A percentile compares a stretch with the other conserved stretches of the same genome.
phyloP scores from a whole-genome alignment of 2,888 invertebrate genomes.

The Abrostola triplasia region DNA sequence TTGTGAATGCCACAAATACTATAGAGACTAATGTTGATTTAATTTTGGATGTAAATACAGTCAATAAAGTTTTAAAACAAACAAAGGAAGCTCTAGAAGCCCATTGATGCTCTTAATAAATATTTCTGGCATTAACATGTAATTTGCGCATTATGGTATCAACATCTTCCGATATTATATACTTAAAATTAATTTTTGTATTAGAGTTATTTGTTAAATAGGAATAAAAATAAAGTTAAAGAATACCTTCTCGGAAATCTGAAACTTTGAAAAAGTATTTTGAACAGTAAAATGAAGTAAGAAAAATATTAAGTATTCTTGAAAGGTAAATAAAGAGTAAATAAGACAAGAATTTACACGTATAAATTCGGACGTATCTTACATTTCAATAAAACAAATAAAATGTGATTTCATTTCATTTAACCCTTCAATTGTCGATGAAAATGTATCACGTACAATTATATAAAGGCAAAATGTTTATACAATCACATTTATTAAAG shows the following conservation, averaged over 20 bases:
- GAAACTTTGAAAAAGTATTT: constrained; percentile 81
- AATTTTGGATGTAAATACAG: not conserved
- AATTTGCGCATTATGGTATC: constrained; percentile 67
- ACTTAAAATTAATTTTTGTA: constrained; percentile 74
- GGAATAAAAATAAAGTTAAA: constrained; percentile 72
- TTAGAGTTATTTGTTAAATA: constrained; percentile 83
- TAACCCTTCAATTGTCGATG: constrained; percentile 15
- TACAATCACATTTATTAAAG: constrained; percentile 35
- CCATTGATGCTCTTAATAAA: constrained; percentile 26
- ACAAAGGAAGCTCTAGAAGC: constrained; percentile 6
- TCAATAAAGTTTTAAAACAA: constrained; percentile 3
- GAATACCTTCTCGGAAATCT: constrained; percentile 81
- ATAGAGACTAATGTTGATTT: not conserved
- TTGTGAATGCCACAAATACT: constrained; percentile 67
- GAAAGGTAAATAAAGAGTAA: constrained; percentile 66
- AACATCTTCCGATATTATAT: constrained; percentile 71
- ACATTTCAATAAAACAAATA: constrained; percentile 66
- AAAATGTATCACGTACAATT: constrained; percentile 11
- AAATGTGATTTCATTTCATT: constrained; percentile 74
- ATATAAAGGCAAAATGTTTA: constrained; percentile 23
- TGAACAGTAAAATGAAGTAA: constrained; percentile 57
- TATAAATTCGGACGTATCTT: constrained; percentile 66
- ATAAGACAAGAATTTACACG: constrained; percentile 69
- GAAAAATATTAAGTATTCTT: constrained; percentile 39
- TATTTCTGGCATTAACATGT: constrained; percentile 65